Evolutionary conservation across 53 echinoderm and acorn worm species (phyloP).

Genomic region (Antedon mediterranea): DNA sequence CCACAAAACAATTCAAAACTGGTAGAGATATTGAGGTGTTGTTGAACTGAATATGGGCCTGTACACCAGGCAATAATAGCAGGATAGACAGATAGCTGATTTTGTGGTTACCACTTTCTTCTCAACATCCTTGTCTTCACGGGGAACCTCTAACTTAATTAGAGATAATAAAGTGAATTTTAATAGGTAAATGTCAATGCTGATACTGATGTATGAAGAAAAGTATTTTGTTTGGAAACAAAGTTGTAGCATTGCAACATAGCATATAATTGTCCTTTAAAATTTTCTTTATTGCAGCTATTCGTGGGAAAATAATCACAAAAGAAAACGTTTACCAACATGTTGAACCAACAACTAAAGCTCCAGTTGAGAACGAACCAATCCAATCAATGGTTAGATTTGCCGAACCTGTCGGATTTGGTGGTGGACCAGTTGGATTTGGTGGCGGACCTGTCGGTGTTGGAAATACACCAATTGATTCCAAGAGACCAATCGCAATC

Average conservation of each 20-base stretch:
- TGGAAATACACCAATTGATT: neutral
- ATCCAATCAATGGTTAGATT: neutral
- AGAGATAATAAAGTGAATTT: neutral
- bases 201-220: too few species aligned
- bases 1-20: neutral
- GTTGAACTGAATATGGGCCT: too few species aligned
- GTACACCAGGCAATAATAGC: too few species aligned
- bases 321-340: conserved; percentile 44
- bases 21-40: too few species aligned
- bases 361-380: neutral
- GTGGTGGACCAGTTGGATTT: neutral
- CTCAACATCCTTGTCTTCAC: neutral
- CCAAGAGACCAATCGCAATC: neutral
- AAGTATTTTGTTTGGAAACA: too few species aligned
- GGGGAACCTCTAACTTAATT: neutral
- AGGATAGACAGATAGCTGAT: neutral
- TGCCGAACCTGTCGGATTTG: neutral
- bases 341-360: neutral
- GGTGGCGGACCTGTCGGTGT: neutral
- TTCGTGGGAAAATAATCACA: conserved; percentile 39
- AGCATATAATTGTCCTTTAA: neutral
- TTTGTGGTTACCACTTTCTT: neutral
- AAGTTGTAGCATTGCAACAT: too few species aligned
- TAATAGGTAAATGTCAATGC: too few species aligned
- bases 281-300: conserved; percentile 24